Base-by-base conservation (phyloP, 35 echinoderm and acorn worm genomes). In the Ptychodera flava region DNA sequence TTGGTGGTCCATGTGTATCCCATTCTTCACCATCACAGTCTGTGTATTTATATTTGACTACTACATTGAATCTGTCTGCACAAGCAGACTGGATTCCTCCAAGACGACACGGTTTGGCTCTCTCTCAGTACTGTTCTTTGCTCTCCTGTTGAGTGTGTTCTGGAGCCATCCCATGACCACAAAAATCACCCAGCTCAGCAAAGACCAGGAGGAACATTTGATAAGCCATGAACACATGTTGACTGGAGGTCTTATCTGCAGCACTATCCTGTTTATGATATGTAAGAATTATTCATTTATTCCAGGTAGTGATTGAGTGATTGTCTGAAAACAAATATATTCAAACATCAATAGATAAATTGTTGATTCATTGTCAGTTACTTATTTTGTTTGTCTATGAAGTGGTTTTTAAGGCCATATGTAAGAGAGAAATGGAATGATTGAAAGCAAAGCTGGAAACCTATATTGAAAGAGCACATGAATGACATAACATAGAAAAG, bases 41-140 rank as follows among this genome's bases (percentile, higher is more conserved):
- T 52, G 92, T 0, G 87, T 99, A 22, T 97, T 94, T 80, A 87
- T 99, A 85, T 31, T 99, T 33, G 93, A 99, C 78, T 99, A 92
- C 86, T 99, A 99, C 85, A 88, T 99, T 15, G 96, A 99, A 35
- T 92, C 93, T 0, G 86, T 99, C 16, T 88, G 87, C 32, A 84
- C 86, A 30, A 94, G 83, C 76, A 84, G 93, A 15, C 88, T 99
- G 16, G 93, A 99, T 22, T 29, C 89, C 6, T 91, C 87, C 80
- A 89, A 88, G 36, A 99, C 96, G 15, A 90, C 87, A 28, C 85
- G 96, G 29, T 99, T 86, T 64, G 83, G 92, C 32, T 88, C 93
- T 0, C 92, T 94, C 33, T 78, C 88, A 33, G 38, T 94, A 27
- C 86, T 92, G 14, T 30, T 90, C 30, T 85, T 82, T 82, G 96